Evolutionary conservation across 2,888 invertebrate species (phyloP).

Genomic region (Lepidocyrtoides sp.): DNA sequence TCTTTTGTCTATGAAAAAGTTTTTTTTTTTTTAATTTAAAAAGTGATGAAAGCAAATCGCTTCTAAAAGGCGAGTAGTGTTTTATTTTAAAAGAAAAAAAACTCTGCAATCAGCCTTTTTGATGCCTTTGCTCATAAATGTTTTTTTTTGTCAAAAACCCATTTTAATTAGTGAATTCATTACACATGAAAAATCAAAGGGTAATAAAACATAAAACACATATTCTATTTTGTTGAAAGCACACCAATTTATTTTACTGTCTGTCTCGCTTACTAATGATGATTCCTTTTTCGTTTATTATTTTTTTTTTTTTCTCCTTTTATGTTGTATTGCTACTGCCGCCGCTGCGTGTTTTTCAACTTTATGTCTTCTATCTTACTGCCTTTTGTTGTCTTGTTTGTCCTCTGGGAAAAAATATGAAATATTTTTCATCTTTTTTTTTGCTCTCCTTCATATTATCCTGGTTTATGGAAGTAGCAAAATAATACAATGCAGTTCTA

Average conservation of each 20-base stretch:
- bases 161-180: conserved; percentile 50
- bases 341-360: not conserved
- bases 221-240: not conserved
- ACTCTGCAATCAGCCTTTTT: not conserved
- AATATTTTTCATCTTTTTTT: conserved; percentile 21
- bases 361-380: not conserved
- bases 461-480: not conserved
- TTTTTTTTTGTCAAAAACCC: not conserved
- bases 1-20: not conserved
- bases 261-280: not conserved
- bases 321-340: not conserved
- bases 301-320: not conserved
- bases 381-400: not conserved
- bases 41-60: not conserved
- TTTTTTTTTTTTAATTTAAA: not conserved
- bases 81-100: not conserved
- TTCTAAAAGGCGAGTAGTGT: no score
- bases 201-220: not conserved
- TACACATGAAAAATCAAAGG: conserved; percentile 44
- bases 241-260: no score
- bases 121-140: not conserved
- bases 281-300: not conserved
- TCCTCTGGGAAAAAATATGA: conserved; percentile 61
- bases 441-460: not conserved
- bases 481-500: not conserved